Base-by-base conservation (phyloP, 2,888 invertebrate species). In the Melanophora roralis region DNA sequence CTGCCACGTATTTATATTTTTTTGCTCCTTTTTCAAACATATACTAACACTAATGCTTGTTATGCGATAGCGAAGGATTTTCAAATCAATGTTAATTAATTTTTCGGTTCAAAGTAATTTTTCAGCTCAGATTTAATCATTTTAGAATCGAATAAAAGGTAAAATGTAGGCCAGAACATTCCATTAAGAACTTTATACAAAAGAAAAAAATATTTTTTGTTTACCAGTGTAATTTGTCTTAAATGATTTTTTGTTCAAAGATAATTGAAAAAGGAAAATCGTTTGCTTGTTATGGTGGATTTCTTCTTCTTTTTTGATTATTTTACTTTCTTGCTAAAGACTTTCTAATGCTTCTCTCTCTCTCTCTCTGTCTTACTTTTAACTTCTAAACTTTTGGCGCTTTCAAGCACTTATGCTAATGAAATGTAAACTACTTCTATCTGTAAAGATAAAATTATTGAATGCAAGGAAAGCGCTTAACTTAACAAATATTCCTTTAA, bases 331-430 rank as follows among this genome's bases (percentile, higher is more conserved):
- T 59, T 51, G 11, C 60, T 12, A 38, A 38, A 38, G 8, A 34
- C 11, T 36, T 36, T 14, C 5, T 53, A 34, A 43, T 62, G 43
- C 51, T 53, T 21, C 32, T 34, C 1, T 9, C 38, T 59, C 27
- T 19, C 32, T 40, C 11, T 21, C 6, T 1, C 12, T 27, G 4
- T 11, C 16, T 36, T 49, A 12, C 11, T 47, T 59, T n/a, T 7
- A 21, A 2, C 16, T 59, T 36, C 12, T 23, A 12, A 64, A 47
- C 45, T 73, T 64, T 55, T n/a, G 45, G 53, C 47, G 57, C 45
- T 65, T 57, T 38, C 19, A 38, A 49, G 47, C 57, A 57, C 73
- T 73, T 73, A 73, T 73, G 73, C 64, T 73, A 73, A 65, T 73
- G 73, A 73, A 73, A 73, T 55, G 47, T 57, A 49, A 65, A 65